A percentile compares a stretch with the other conserved stretches of the same genome.
phyloP scores from a whole-genome alignment of 2,113 vertebrate species.

The Pangasianodon hypophthalmus region DNA sequence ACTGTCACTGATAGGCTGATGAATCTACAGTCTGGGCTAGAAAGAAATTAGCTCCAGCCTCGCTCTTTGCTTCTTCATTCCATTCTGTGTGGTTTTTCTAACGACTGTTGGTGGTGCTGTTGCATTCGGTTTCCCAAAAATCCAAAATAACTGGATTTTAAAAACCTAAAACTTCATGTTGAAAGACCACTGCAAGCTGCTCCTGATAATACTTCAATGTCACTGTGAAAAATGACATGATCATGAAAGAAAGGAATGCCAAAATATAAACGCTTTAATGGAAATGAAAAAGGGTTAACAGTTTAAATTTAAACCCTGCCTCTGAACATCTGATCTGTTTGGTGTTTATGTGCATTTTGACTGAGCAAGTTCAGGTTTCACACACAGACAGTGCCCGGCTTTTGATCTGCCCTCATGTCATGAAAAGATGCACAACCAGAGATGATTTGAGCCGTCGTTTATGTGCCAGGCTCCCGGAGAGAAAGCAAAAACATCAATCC shows the following conservation, averaged over 20 bases:
- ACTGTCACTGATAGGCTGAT: neutral
- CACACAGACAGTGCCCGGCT: slow-evolving; percentile 16
- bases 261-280: neutral
- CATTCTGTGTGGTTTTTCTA: neutral
- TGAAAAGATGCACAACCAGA: slow-evolving; percentile 38
- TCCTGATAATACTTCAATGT: neutral
- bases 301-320: neutral
- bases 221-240: neutral
- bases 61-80: neutral
- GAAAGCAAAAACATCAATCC: slow-evolving; percentile 51
- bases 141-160: neutral
- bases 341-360: slow-evolving; percentile 4
- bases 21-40: neutral
- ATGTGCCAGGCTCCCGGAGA: slow-evolving; percentile 23
- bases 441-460: slow-evolving; percentile 41
- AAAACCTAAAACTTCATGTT: neutral
- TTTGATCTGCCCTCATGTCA: slow-evolving; percentile 41
- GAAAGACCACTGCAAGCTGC: neutral
- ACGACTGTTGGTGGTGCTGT: neutral
- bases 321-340: neutral
- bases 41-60: neutral
- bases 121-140: neutral
- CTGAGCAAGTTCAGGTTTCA: slow-evolving; percentile 17
- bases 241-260: neutral
- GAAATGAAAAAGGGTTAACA: neutral